phyloP scores from a whole-genome alignment of 2,888 invertebrate species.

The Melanchra persicariae region DNA sequence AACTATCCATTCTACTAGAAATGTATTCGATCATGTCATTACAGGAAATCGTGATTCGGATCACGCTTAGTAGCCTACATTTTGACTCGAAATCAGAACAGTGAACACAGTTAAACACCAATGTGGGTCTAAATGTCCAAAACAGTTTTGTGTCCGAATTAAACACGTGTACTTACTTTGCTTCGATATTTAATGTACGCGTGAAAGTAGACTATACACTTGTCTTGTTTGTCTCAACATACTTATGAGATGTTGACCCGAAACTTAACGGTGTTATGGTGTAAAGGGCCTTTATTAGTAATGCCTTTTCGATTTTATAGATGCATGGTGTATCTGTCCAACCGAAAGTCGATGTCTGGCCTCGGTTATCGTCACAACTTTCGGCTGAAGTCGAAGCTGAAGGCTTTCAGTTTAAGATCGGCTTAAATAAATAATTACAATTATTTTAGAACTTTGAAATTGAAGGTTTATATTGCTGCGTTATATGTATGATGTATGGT shows the following conservation, averaged over 20 bases:
- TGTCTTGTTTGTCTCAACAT: constrained; percentile 41
- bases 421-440: too few species aligned
- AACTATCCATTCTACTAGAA: constrained; percentile 30
- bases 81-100: constrained; percentile 17
- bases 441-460: too few species aligned
- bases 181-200: constrained; percentile 31
- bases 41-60: constrained; percentile 41
- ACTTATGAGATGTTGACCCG: constrained; percentile 58
- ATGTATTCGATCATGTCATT: constrained; percentile 36
- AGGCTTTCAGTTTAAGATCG: too few species aligned
- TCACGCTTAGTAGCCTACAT: constrained; percentile 41
- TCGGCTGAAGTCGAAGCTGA: too few species aligned
- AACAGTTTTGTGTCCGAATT: constrained; percentile 37
- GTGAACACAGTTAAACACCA: constrained; percentile 9
- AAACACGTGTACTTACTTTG: constrained; percentile 15
- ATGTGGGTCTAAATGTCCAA: constrained; percentile 29
- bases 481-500: too few species aligned
- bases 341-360: too few species aligned
- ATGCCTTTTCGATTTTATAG: constrained; percentile 35
- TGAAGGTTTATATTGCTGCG: too few species aligned
- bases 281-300: constrained; percentile 43
- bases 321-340: constrained; percentile 1
- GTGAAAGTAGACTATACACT: constrained; percentile 55
- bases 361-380: too few species aligned
- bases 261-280: constrained; percentile 54